phyloP scores from a whole-genome alignment of 2,888 invertebrate genomes.

The Antheraea yamamai region DNA sequence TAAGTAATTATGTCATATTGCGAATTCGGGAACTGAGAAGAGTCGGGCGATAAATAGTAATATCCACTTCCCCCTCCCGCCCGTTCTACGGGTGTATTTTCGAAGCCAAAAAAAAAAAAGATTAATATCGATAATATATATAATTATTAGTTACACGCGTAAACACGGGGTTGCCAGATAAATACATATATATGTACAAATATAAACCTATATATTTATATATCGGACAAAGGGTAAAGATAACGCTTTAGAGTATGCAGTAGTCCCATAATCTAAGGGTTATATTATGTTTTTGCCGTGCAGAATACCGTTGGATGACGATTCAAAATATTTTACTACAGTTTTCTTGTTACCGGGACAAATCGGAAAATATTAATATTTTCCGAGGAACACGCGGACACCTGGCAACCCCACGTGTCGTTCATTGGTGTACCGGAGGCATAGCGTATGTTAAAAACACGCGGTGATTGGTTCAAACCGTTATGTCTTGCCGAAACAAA shows the following conservation, averaged over 20 bases:
- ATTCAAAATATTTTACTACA: not conserved
- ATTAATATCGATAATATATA: not conserved
- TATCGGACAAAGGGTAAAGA: conserved; percentile 7
- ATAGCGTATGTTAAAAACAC: not conserved
- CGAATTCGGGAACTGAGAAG: not conserved
- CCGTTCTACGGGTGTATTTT: not conserved
- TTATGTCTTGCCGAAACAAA: not conserved
- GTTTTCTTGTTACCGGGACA: not conserved
- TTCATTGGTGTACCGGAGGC: not conserved
- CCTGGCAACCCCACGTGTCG: conserved; percentile 1
- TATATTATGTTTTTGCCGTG: not conserved
- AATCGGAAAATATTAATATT: not conserved
- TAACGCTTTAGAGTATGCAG: not conserved
- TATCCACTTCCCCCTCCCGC: not conserved
- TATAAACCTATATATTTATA: not conserved
- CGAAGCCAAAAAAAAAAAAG: not conserved
- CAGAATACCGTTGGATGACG: not conserved
- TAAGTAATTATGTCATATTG: too few species aligned
- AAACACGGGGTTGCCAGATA: conserved; percentile 11
- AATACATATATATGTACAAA: not conserved
- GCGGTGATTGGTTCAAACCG: not conserved
- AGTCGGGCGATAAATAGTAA: not conserved
- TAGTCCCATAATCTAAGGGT: not conserved
- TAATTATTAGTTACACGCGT: not conserved
- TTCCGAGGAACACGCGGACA: not conserved